phyloP scores from a whole-genome alignment of 2,113 vertebrate genomes.

The Paradoxurus hermaphroditus region DNA sequence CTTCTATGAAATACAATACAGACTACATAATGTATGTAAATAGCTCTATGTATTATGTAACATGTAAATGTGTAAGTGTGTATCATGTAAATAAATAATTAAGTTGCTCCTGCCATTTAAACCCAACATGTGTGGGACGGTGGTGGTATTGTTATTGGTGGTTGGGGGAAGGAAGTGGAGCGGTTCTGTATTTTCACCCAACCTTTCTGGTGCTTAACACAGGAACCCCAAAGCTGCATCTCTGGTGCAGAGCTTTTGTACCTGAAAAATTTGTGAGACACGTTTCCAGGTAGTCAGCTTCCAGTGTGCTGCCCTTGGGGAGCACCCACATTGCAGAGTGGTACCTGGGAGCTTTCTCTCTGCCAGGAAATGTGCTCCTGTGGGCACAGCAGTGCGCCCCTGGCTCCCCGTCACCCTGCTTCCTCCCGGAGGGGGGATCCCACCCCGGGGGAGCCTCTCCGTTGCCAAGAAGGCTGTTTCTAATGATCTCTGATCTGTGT shows the following conservation, averaged over 20 bases:
- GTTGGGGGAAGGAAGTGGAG: not conserved
- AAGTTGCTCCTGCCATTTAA: not conserved
- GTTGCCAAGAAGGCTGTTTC: not conserved
- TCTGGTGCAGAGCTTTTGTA: not conserved
- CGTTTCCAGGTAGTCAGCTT: not conserved
- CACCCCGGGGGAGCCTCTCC: not conserved
- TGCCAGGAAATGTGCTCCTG: not conserved
- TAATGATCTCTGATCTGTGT: not conserved
- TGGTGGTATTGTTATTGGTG: not conserved
- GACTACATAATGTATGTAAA: not conserved
- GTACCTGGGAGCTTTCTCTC: not conserved
- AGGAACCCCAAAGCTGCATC: not conserved
- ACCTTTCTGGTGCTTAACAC: not conserved
- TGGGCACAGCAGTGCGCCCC: not conserved
- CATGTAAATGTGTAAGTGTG: too few species aligned
- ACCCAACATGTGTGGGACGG: not conserved
- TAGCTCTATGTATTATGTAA: not conserved
- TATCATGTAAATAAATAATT: not conserved
- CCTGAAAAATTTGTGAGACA: not conserved
- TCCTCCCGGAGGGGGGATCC: not conserved
- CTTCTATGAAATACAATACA: not conserved
- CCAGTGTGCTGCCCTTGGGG: not conserved
- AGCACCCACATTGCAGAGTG: not conserved
- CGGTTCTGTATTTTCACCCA: not conserved
- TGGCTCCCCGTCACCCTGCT: not conserved